A percentile compares a stretch with the other conserved stretches of the same genome.
Conservation (phyloP, 2,113 vertebrate genomes). For the Barnardius zonarius region DNA sequence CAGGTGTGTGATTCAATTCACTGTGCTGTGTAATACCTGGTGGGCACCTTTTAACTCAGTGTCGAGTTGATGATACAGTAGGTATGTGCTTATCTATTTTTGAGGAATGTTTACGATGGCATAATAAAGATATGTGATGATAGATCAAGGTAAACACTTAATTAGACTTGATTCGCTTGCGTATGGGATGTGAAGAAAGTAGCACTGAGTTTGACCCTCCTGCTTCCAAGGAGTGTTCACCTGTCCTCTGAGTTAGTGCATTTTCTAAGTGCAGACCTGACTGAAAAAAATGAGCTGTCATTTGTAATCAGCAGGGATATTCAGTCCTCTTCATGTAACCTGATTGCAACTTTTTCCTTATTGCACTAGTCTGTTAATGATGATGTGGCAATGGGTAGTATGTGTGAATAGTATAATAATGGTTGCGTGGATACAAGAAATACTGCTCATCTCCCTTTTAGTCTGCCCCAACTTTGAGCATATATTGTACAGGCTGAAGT, state of each 20-base stretch:
- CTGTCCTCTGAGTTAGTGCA: background rate
- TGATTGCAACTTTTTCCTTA: conserved; percentile 58
- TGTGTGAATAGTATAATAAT: conserved; percentile 46
- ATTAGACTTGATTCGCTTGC: background rate
- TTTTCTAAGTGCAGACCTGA: conserved; percentile 30
- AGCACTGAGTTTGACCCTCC: background rate
- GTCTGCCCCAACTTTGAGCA: background rate
- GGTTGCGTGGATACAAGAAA: conserved; percentile 61
- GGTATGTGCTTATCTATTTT: background rate
- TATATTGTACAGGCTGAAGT: background rate
- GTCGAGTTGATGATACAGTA: background rate
- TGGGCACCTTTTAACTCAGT: background rate
- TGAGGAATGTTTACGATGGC: background rate
- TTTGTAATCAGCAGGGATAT: conserved; percentile 61
- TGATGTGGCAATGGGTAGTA: background rate
- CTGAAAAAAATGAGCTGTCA: conserved; percentile 36
- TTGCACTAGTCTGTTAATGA: conserved; percentile 35
- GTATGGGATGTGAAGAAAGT: background rate
- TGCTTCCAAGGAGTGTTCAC: background rate
- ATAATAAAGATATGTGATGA: background rate
- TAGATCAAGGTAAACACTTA: background rate
- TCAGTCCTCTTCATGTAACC: conserved; percentile 49
- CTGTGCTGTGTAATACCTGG: background rate
- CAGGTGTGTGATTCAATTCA: background rate
- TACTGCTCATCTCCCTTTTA: conserved; percentile 33